Evolutionary conservation across 2,797 vertebrate species (phyloP).

Genomic region (Hippoglossus hippoglossus): DNA sequence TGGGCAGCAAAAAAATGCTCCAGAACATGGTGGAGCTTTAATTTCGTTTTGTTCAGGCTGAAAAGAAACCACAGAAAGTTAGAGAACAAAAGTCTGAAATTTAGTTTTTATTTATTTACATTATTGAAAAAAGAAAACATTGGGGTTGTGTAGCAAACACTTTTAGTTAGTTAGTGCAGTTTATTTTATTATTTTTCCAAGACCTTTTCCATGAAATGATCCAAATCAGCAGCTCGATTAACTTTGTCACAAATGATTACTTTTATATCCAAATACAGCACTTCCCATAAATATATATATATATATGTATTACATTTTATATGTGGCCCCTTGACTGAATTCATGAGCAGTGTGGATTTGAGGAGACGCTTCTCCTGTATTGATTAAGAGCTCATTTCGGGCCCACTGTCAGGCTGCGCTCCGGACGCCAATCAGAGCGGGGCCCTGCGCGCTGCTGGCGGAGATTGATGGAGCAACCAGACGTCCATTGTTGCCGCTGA

Average conservation of each 20-base stretch:
- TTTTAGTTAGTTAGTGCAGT: background rate
- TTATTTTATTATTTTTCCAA: no score
- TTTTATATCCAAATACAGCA: background rate
- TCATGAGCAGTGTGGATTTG: slow-evolving; percentile 16
- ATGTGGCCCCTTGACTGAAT: background rate
- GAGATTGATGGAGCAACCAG: slow-evolving; percentile 80
- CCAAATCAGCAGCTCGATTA: slow-evolving; percentile 4
- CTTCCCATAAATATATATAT: background rate
- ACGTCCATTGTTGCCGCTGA: slow-evolving; percentile 76
- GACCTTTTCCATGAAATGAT: background rate
- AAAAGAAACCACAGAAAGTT: no score
- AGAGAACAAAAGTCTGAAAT: no score
- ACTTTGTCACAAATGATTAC: background rate
- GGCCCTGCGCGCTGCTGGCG: slow-evolving; percentile 41
- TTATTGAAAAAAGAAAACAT: background rate
- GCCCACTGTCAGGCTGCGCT: slow-evolving; percentile 38
- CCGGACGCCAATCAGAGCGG: slow-evolving; percentile 67
- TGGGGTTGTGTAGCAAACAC: background rate
- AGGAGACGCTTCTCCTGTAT: slow-evolving; percentile 26
- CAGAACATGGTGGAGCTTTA: background rate
- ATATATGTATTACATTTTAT: no score
- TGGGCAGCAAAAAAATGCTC: background rate
- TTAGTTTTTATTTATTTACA: background rate
- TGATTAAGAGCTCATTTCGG: slow-evolving; percentile 68
- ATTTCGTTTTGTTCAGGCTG: no score